Base-by-base conservation (phyloP, 2,113 vertebrate genomes). In the Circaetus cinerascens region DNA sequence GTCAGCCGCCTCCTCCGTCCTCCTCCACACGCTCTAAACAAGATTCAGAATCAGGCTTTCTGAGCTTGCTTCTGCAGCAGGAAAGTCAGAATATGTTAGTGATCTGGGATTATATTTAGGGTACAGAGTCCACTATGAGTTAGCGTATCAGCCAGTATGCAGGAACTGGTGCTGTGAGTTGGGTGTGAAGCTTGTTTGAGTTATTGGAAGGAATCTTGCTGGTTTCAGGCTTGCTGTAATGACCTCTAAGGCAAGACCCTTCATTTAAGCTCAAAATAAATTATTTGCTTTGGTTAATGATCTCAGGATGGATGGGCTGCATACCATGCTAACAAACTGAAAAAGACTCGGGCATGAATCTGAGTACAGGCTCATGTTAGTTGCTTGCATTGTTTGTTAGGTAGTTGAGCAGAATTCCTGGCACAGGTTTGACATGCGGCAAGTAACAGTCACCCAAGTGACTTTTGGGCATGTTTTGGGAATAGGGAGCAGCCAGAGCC, bases 81-180 rank as follows among this genome's bases (percentile, higher is more conserved):
- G 29, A 14, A 69, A 85, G 36, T 68, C 29, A 60, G 55, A 29
- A 38, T 57, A 1, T 50, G 6, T 46, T 64, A 34, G 66, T 36
- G 41, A 40, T 53, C 48, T 72, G 77, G 53, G 73, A 40, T 68
- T 67, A 8, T 40, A 3, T 40, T 68, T n/a, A 16, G 60, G 59
- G 32, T 60, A 4, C 7, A 14, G 75, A 34, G 6, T 66, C 56
- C 78, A 32, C 56, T 60, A 0, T 19, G 74, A 56, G 30, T 78
- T 45, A 73, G 10, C 1, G 0, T 27, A 27, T 55, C 15, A 4
- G 20, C n/a, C 38, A 15, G 23, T 25, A 36, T 0, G 5, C 51
- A 40, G 43, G 36, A 56, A 36, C 60, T 51, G 66, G 27, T 68
- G 68, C 36, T 68, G 40, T 32, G 41, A 80, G 23, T 10, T 71